Percentiles rank a stretch among this genome's conserved stretches.
phyloP scores from a whole-genome alignment of 2,113 vertebrate species.

The Zapornia atra region DNA sequence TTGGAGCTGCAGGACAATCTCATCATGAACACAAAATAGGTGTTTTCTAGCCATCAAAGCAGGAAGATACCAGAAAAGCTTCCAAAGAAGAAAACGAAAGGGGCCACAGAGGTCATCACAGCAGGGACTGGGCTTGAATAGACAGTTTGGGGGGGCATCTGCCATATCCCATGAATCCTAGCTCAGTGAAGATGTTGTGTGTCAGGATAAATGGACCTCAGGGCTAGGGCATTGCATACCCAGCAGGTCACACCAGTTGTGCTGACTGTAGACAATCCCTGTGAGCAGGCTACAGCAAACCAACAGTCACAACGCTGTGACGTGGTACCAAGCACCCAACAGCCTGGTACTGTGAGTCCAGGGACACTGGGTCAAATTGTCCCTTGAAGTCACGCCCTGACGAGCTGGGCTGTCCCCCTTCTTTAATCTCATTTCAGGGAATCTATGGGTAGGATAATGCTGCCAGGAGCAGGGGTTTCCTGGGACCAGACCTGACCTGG shows the following conservation, averaged over 20 bases:
- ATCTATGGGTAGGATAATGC: not conserved
- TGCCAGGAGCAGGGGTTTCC: not conserved
- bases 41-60: not conserved
- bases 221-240: not conserved
- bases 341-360: not conserved
- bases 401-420: not conserved
- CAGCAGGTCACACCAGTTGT: not conserved
- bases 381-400: not conserved
- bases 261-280: not conserved
- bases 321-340: not conserved
- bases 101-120: not conserved
- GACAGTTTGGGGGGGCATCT: not conserved
- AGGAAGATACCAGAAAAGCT: not conserved
- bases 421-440: not conserved
- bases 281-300: not conserved
- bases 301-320: fast-evolving
- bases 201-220: not conserved
- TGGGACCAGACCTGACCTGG: not conserved
- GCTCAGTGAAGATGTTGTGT: not conserved
- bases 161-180: fast-evolving
- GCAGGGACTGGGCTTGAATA: not conserved
- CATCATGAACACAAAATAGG: not conserved
- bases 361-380: not conserved
- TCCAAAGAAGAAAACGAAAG: not conserved
- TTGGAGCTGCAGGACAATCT: not conserved